A percentile compares a stretch with the other conserved stretches of the same genome.
These are phyloP conservation scores for Subanguina moxae DNA, from an alignment of 1,140 invertebrate genomes.

Conservation along the genomic window DNA sequence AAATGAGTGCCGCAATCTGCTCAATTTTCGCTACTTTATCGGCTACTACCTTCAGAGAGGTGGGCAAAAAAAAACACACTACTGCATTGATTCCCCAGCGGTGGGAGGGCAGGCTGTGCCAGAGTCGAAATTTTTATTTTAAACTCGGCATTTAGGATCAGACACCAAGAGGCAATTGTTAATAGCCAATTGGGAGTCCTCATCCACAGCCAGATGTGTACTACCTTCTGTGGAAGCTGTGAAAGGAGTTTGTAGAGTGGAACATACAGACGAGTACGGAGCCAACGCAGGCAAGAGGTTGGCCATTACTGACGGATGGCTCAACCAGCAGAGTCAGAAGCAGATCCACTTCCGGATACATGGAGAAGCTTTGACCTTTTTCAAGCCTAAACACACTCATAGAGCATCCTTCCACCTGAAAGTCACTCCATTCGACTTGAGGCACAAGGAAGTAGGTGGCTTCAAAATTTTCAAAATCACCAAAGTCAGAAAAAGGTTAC, in stretches of 20 bases:
- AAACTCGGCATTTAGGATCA: too few species aligned
- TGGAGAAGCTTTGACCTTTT: slow-evolving; percentile 55
- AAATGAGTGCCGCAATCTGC: slow-evolving; percentile 16
- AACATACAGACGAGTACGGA: slow-evolving; percentile 51
- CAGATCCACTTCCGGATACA: slow-evolving; percentile 48
- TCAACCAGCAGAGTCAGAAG: slow-evolving; percentile 39
- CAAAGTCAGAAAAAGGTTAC: too few species aligned
- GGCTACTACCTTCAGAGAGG: slow-evolving; percentile 49
- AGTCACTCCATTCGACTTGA: slow-evolving; percentile 50
- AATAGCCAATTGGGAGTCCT: slow-evolving; percentile 2
- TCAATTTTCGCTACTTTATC: slow-evolving; percentile 58
- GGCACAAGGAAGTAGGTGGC: slow-evolving; percentile 27
- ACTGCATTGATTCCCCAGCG: too few species aligned
- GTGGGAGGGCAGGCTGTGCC: too few species aligned
- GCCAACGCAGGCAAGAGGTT: slow-evolving; percentile 38
- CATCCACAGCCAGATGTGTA: slow-evolving; percentile 33
- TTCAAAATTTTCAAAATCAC: too few species aligned
- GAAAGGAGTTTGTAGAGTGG: slow-evolving; percentile 49
- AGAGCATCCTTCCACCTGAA: slow-evolving; percentile 43
- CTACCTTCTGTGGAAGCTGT: slow-evolving; percentile 44
- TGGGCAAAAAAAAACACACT: too few species aligned
- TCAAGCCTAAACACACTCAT: slow-evolving; percentile 41
- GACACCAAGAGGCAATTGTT: not conserved
- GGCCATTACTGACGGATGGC: slow-evolving; percentile 50
- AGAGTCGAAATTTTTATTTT: too few species aligned